Conservation (phyloP, 1,140 invertebrate species). For the Oedothorax gibbosus region DNA sequence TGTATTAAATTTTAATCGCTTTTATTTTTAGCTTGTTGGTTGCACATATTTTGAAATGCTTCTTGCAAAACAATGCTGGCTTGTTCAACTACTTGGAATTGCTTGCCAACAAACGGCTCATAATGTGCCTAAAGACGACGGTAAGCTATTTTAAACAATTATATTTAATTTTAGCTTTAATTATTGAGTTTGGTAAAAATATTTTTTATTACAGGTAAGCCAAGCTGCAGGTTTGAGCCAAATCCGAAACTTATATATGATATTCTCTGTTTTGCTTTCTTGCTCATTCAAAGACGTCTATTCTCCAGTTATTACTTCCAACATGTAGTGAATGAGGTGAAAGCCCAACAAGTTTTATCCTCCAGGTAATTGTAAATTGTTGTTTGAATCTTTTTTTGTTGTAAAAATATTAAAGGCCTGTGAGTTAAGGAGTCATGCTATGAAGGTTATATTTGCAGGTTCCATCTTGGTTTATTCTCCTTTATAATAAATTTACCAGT, state of each 20-base stretch:
- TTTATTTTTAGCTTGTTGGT: conserved; percentile 83
- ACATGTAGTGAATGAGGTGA: conserved; percentile 92
- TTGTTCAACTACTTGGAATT: conserved; percentile 90
- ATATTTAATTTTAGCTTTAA: not conserved
- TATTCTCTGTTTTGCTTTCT: conserved; percentile 91
- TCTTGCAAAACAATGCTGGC: conserved; percentile 81
- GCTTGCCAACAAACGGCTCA: conserved; percentile 73
- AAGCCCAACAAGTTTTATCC: conserved; percentile 92
- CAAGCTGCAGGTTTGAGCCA: conserved; percentile 22
- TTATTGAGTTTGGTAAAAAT: not conserved
- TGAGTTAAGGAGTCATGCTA: too few species aligned
- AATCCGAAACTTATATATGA: conserved; percentile 89
- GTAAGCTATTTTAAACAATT: conserved; percentile 20
- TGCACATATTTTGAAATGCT: conserved; percentile 83
- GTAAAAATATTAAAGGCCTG: too few species aligned
- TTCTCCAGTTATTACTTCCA: conserved; percentile 97
- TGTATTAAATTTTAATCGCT: not conserved
- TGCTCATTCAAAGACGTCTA: conserved; percentile 89
- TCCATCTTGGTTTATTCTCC: too few species aligned
- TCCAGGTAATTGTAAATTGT: conserved; percentile 75
- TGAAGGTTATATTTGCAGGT: too few species aligned
- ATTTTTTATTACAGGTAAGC: conserved; percentile 73
- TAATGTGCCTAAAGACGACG: not conserved
- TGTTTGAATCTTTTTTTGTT: not conserved
- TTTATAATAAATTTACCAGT: too few species aligned